These are phyloP conservation scores for Galbula dea DNA, from an alignment of 2,113 vertebrate genomes.

Conservation along the genomic window DNA sequence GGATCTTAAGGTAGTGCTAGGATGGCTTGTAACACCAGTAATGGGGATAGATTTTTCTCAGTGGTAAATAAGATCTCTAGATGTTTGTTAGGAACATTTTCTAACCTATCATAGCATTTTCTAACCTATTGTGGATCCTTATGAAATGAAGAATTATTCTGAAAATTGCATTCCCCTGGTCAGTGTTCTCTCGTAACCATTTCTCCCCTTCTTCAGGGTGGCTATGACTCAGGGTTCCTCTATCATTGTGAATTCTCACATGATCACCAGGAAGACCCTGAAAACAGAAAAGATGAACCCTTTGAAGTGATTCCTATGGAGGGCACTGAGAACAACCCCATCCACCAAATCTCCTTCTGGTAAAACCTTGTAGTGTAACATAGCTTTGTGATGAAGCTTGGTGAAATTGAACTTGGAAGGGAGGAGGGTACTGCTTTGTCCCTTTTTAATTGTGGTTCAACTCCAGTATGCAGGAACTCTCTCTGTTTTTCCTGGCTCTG, in stretches of 20 bases:
- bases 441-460: background rate
- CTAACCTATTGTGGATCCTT: background rate
- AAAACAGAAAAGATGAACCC: constrained; percentile 78
- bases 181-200: background rate
- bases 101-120: background rate
- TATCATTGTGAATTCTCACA: constrained; percentile 87
- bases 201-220: constrained; percentile 75
- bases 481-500: background rate
- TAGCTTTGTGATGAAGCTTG: background rate
- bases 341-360: constrained; percentile 84
- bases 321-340: constrained; percentile 76
- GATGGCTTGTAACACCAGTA: background rate
- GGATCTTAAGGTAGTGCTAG: background rate
- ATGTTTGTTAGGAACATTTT: background rate
- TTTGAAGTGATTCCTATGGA: constrained; percentile 77
- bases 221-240: constrained; percentile 87
- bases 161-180: background rate
- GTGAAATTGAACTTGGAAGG: background rate
- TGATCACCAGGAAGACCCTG: constrained; percentile 49
- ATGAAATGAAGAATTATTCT: background rate
- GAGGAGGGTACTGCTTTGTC: background rate
- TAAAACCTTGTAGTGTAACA: constrained; percentile 49
- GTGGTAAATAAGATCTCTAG: background rate
- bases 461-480: background rate
- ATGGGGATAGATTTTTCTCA: background rate